Conservation (phyloP, 1,140 invertebrate species). For the Drosophila ambigua region DNA sequence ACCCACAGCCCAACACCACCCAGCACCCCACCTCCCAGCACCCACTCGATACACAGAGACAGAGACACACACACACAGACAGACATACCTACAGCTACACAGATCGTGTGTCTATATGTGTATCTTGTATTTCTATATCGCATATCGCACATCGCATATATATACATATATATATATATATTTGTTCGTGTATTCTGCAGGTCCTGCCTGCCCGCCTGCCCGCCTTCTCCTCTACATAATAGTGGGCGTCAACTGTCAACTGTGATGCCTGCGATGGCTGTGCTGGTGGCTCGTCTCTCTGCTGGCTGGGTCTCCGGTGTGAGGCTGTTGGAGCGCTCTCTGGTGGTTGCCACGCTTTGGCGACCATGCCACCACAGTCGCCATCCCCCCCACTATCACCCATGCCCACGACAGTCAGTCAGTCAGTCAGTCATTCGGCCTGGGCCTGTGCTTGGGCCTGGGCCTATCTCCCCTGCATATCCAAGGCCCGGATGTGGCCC, state of each 20-base stretch:
- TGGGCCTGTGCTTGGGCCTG: no score
- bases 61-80: background rate
- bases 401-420: constrained; percentile 26
- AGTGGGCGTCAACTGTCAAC: constrained; percentile 48
- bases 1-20: no score
- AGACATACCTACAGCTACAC: background rate
- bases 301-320: background rate
- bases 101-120: background rate
- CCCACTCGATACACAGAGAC: constrained; percentile 8
- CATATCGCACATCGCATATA: constrained; percentile 3
- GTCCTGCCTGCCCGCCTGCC: constrained; percentile 9
- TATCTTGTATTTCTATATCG: constrained; percentile 18
- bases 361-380: constrained; percentile 42
- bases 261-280: constrained; percentile 8
- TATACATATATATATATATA: constrained; percentile 34
- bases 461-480: constrained; percentile 49
- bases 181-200: constrained; percentile 11
- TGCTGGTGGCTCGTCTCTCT: background rate
- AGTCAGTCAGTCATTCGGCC: no score
- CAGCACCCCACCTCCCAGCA: no score
- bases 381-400: constrained; percentile 13
- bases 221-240: background rate
- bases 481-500: no score
- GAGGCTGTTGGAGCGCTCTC: constrained; percentile 12
- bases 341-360: constrained; percentile 67